These are phyloP conservation scores for Eulithis testata DNA, from an alignment of 2,888 invertebrate genomes.

Conservation along the genomic window DNA sequence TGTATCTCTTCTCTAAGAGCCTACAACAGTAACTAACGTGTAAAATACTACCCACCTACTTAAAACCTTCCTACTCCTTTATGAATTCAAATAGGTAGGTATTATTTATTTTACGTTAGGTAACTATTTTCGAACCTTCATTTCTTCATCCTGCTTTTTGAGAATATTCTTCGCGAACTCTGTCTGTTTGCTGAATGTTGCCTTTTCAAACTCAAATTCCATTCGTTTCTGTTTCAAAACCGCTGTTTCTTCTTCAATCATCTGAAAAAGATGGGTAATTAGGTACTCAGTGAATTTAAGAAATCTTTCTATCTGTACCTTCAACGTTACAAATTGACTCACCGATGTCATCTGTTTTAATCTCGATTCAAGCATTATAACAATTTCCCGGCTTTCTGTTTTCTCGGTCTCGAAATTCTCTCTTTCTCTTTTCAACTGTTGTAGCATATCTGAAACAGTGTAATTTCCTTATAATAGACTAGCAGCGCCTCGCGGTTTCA, in stretches of 20 bases:
- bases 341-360: slow-evolving; percentile 85
- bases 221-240: slow-evolving; percentile 84
- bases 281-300: not conserved
- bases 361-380: slow-evolving; percentile 83
- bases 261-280: slow-evolving; percentile 54
- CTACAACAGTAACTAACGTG: slow-evolving; percentile 46
- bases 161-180: slow-evolving; percentile 83
- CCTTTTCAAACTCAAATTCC: slow-evolving; percentile 85
- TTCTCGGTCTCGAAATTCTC: slow-evolving; percentile 84
- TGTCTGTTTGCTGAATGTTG: slow-evolving; percentile 85
- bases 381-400: slow-evolving; percentile 77
- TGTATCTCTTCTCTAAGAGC: slow-evolving; percentile 73
- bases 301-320: not conserved
- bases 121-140: slow-evolving; percentile 71
- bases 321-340: slow-evolving; percentile 29
- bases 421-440: slow-evolving; percentile 82
- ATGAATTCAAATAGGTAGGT: not conserved
- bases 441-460: slow-evolving; percentile 76
- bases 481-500: too few relatives aligned
- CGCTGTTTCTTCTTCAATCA: slow-evolving; percentile 75
- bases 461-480: too few relatives aligned
- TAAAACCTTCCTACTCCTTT: too few relatives aligned
- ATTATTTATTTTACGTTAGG: not conserved
- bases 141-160: slow-evolving; percentile 85
- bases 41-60: not conserved